Conservation (phyloP, 2,113 vertebrate genomes). For the Tylochromis polylepis region DNA sequence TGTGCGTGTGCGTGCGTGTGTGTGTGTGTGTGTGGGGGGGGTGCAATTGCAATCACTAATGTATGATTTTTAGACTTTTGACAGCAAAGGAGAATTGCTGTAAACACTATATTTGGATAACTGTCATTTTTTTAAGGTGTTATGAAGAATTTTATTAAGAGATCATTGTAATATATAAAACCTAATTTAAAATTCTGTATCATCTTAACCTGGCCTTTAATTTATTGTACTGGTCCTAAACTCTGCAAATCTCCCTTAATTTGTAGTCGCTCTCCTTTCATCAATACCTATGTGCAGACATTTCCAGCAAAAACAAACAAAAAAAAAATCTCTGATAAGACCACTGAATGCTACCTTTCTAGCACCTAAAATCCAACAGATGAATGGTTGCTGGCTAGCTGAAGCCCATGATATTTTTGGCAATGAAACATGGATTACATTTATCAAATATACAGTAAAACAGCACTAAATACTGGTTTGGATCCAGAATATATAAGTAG, state of each 20-base stretch:
- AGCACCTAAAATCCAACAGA: neutral
- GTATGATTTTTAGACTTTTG: neutral
- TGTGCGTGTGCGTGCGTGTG: no score
- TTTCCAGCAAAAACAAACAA: neutral
- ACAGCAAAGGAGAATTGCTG: neutral
- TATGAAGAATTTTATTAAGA: neutral
- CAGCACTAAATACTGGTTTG: neutral
- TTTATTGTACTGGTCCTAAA: neutral
- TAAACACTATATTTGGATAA: neutral
- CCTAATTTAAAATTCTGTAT: neutral
- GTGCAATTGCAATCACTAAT: neutral
- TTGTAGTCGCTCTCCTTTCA: neutral
- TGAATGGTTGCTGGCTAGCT: neutral
- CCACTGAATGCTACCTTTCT: neutral
- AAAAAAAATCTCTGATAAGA: neutral
- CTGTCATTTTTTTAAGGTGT: neutral
- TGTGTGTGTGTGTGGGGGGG: no score
- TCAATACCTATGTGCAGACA: neutral
- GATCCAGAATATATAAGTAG: neutral
- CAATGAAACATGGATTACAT: neutral
- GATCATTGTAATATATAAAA: neutral
- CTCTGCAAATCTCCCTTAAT: neutral
- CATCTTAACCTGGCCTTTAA: neutral
- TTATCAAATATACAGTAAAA: neutral
- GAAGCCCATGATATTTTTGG: neutral